Base-by-base conservation (phyloP, 2,888 invertebrate genomes). In the Poecilobothrus nobilitatus region DNA sequence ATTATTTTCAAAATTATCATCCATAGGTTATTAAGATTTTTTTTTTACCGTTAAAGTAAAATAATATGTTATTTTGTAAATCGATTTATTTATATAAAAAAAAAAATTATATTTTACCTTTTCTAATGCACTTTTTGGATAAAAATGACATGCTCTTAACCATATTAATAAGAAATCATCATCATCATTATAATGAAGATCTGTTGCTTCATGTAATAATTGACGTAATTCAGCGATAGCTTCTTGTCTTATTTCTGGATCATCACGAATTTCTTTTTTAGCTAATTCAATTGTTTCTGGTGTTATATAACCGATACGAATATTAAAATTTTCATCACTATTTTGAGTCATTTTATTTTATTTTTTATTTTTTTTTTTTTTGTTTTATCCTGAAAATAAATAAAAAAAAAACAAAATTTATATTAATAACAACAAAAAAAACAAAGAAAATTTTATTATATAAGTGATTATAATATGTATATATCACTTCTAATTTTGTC, bases 101-200 rank as follows among this genome's bases (percentile, higher is more conserved):
- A 37, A n/a, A n/a, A n/a, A n/a, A n/a, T n/a, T n/a, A n/a, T 37
- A 12, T 37, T 75, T 71, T 78, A 91, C 91, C 84, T 93, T 82
- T 76, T 88, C 88, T 69, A 88, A 82, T 0, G 93, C 93, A 81
- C 92, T 91, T 75, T 92, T 85, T 0, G 92, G 89, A 75, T 93
- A 92, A 83, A 87, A 94, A 79, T 94, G 93, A 82, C 90, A 90
- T 34, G 92, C 91, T 70, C 94, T 86, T 69, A 94, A 83, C 77
- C 91, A 92, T 71, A 91, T 89, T n/a, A 87, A 83, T 12, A 94
- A 84, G 64, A 90, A 86, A 44, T 91, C 91, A 74, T 93, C 92
- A 73, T 91, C 91, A 63, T 91, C 91, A 70, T 85, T 86, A 76
- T 83, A 91, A 76, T 86, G 83, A 68, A 92, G 77, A 71, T 89